Evolutionary conservation across 2,888 invertebrate genomes (phyloP).

Genomic region (Acanthopleura granulata): DNA sequence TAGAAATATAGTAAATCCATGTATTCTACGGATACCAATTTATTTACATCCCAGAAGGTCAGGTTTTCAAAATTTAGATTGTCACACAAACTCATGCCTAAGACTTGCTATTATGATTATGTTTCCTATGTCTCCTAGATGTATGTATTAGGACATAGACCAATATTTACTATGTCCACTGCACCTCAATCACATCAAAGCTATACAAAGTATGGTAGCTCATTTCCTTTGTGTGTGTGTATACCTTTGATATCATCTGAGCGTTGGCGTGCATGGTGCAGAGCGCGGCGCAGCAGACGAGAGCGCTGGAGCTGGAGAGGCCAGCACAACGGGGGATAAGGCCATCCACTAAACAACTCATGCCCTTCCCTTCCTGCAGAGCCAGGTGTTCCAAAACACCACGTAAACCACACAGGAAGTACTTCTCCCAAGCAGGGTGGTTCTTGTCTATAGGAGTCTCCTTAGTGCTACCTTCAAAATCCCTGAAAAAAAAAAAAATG

Average conservation of each 20-base stretch:
- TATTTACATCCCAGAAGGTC: too few relatives aligned
- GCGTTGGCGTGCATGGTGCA: slow-evolving; percentile 79
- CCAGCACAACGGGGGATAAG: slow-evolving; percentile 94
- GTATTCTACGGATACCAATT: too few relatives aligned
- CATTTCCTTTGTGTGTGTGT: too few relatives aligned
- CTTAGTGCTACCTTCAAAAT: slow-evolving; percentile 43
- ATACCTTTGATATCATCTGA: slow-evolving; percentile 56
- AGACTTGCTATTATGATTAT: too few relatives aligned
- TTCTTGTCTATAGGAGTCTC: slow-evolving; percentile 56
- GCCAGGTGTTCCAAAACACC: slow-evolving; percentile 80
- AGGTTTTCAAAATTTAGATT: too few relatives aligned
- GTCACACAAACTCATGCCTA: too few relatives aligned
- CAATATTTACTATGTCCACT: too few relatives aligned
- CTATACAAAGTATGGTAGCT: too few relatives aligned
- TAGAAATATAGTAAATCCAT: too few relatives aligned
- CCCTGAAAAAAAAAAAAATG: slow-evolving; percentile 36
- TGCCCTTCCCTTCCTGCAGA: slow-evolving; percentile 71
- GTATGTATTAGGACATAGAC: too few relatives aligned
- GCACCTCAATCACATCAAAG: too few relatives aligned
- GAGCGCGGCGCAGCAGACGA: slow-evolving; percentile 93
- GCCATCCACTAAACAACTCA: slow-evolving; percentile 84
- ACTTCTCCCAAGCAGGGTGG: slow-evolving; percentile 87
- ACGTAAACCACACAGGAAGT: slow-evolving; percentile 92
- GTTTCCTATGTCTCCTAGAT: too few relatives aligned
- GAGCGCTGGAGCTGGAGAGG: slow-evolving; percentile 95